phyloP scores from a whole-genome alignment of 1,140 invertebrate species.

The Zaprionus camerounensis region DNA sequence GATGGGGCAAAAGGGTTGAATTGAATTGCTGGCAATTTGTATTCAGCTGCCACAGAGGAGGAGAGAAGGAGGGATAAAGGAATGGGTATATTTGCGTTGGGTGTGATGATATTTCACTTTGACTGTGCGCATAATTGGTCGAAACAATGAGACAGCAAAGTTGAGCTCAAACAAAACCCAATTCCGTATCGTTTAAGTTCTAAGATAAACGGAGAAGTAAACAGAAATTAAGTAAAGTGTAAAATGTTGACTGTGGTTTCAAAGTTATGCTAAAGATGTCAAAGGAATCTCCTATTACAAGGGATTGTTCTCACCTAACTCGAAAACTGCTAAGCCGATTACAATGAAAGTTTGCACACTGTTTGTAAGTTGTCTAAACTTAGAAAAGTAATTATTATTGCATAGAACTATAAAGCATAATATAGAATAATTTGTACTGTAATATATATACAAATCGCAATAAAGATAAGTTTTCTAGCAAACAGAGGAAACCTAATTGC shows the following conservation, averaged over 20 bases:
- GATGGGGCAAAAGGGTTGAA: slow-evolving; percentile 35
- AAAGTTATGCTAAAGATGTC: neutral
- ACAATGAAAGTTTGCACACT: neutral
- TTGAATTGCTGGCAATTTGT: slow-evolving; percentile 62
- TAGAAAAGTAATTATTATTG: too few species aligned
- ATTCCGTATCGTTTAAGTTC: neutral
- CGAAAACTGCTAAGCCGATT: neutral
- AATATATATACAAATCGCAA: neutral
- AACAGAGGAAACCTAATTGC: too few species aligned
- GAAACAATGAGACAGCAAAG: slow-evolving; percentile 9
- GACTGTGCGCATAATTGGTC: slow-evolving; percentile 20
- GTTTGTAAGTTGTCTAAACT: neutral
- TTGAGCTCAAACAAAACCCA: slow-evolving; percentile 3
- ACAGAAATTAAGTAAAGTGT: neutral
- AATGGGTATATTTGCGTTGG: slow-evolving; percentile 8
- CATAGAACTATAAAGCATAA: too few species aligned
- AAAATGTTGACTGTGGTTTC: neutral
- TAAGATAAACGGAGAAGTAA: neutral
- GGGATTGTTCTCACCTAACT: neutral
- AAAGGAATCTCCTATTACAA: neutral
- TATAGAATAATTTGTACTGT: too few species aligned
- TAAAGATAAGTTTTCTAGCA: neutral
- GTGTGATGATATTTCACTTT: slow-evolving; percentile 27
- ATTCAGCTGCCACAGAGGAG: slow-evolving; percentile 8
- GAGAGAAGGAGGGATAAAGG: neutral